Conservation (phyloP, 2,113 vertebrate species). For the Paracanthobrama guichenoti region DNA sequence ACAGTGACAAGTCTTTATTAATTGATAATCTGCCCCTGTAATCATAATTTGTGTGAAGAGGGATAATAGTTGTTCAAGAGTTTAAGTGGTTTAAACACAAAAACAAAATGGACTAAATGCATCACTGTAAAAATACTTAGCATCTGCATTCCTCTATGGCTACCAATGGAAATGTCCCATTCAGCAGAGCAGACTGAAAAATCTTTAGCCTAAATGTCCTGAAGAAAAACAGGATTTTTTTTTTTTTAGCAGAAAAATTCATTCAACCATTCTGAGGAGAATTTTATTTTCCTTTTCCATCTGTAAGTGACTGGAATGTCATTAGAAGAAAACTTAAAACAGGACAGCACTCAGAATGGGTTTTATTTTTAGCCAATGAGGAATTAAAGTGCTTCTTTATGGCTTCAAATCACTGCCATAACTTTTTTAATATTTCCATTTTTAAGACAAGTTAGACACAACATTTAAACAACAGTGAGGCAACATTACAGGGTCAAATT, state of each 20-base stretch:
- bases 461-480: neutral
- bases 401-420: neutral
- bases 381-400: neutral
- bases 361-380: neutral
- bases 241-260: neutral
- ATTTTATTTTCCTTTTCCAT: neutral
- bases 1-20: too few species aligned
- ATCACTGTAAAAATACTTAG: constrained; percentile 10
- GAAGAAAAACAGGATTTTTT: neutral
- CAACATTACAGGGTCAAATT: constrained; percentile 58
- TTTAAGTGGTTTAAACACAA: neutral
- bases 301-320: neutral
- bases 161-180: neutral
- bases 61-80: too few species aligned
- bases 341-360: neutral
- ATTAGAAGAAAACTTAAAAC: neutral
- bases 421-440: neutral
- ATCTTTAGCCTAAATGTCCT: neutral
- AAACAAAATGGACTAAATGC: neutral
- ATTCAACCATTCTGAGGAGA: neutral
- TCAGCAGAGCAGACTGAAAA: neutral
- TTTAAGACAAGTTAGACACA: neutral
- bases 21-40: too few species aligned
- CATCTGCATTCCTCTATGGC: neutral
- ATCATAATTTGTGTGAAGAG: too few species aligned